Base-by-base conservation (phyloP, 2,888 invertebrate genomes). In the Agrochola lota region DNA sequence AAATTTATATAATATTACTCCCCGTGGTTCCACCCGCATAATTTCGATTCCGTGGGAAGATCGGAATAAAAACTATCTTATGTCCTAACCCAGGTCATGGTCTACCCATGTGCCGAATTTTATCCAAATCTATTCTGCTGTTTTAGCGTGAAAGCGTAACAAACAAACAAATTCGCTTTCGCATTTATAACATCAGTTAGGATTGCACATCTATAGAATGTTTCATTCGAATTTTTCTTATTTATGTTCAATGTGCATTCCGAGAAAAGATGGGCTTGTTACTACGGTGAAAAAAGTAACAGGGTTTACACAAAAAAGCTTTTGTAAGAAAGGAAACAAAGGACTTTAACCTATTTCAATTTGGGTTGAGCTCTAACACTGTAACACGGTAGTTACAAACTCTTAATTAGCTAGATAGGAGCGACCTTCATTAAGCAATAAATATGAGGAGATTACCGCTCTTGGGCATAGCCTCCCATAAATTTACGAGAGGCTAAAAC, bases 391-490 rank as follows among this genome's bases (percentile, higher is more conserved):
- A 11, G 60, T 62, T 71, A 77, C 30, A 57, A 81, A 82, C 52
- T 71, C 49, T 63, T 69, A 67, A 82, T 81, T 77, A 77, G 26
- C n/a, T 70, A 26, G 62, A 67, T 30, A 71, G 40, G 26, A 11
- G 35, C 49, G 43, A 83, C 77, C 83, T 67, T 71, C 66, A 83
- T 77, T 71, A 81, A 68, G 71, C 57, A 62, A 71, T 83, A 67
- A 63, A 71, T 70, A 64, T 62, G 11, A 74, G 35, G 5, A 66
- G 66, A 82, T 67, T 59, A 52, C 17, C 15, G 30, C 67, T 43
- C 67, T 46, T 77, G 71, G 60, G 64, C 2, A 35, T 59, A 77
- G 62, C 40, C 67, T 62, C 23, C 49, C 30, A 68, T 68, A 52
- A 15, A 73, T 78, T 62, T 55, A 55, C 17, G 17, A 52, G 40